These are phyloP conservation scores for Xyrichtys novacula DNA, from an alignment of 2,797 vertebrate genomes.

Conservation along the genomic window DNA sequence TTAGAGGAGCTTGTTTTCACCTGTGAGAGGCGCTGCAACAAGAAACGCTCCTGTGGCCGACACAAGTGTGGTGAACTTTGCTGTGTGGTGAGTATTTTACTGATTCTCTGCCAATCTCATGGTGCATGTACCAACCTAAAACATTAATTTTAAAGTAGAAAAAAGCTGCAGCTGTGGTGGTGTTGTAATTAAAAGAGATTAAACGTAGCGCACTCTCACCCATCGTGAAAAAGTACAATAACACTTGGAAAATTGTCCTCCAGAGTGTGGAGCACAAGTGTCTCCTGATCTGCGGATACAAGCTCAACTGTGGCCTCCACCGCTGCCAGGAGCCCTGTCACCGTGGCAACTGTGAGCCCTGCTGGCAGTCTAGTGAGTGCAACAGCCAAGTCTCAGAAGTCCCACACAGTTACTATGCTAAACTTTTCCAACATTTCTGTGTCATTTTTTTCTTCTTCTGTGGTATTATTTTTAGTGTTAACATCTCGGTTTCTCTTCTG, in stretches of 20 bases:
- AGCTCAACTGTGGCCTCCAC: conserved; percentile 96
- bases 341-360: conserved; percentile 95
- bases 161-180: too few relatives aligned
- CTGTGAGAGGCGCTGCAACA: conserved; percentile 95
- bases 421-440: conserved; percentile 13
- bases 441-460: not conserved
- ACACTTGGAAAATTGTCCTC: not conserved
- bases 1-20: conserved; percentile 91
- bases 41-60: conserved; percentile 94
- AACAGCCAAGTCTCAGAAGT: conserved; percentile 21
- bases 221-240: too few relatives aligned
- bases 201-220: not conserved
- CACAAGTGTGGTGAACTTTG: conserved; percentile 98
- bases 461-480: conserved; percentile 12
- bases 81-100: conserved; percentile 91
- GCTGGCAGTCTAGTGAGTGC: conserved; percentile 97
- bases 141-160: too few relatives aligned
- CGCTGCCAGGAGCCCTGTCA: conserved; percentile 97
- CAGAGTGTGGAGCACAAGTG: conserved; percentile 94
- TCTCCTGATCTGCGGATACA: conserved; percentile 94
- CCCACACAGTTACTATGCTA: conserved; percentile 12
- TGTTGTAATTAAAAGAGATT: not conserved
- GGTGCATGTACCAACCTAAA: too few relatives aligned
- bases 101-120: too few relatives aligned
- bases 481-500: not conserved